Percentiles rank a stretch among this genome's conserved stretches.
Conservation (phyloP, 30 jellyfish, hydroid and myxozoan genomes). For the Cassiopea xamachana region DNA sequence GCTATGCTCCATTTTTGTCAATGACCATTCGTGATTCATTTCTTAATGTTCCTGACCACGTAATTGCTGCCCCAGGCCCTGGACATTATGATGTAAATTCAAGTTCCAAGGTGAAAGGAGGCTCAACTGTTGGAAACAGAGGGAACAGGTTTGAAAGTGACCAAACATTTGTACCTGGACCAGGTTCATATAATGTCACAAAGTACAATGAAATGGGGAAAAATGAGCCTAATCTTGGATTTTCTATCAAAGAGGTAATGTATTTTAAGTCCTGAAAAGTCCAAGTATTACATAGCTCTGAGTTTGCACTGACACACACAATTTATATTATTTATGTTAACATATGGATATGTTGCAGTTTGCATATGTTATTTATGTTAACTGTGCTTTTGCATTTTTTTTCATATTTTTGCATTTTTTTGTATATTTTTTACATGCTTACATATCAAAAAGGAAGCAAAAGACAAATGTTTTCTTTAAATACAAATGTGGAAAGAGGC, state of each 20-base stretch:
- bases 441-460: too few relatives aligned
- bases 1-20: slow-evolving; percentile 91
- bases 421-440: too few relatives aligned
- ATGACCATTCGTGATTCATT: slow-evolving; percentile 86
- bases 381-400: too few relatives aligned
- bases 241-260: slow-evolving; percentile 17
- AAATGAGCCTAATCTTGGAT: slow-evolving; percentile 16
- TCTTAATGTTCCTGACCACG: slow-evolving; percentile 73
- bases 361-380: too few relatives aligned
- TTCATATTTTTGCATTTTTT: too few relatives aligned
- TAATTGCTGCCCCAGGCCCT: slow-evolving; percentile 91
- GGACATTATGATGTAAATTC: slow-evolving; percentile 78
- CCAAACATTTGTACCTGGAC: slow-evolving; percentile 77
- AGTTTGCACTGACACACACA: too few relatives aligned
- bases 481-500: too few relatives aligned
- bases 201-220: slow-evolving; percentile 50
- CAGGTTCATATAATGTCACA: slow-evolving; percentile 82
- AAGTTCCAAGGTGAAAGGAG: slow-evolving; percentile 68
- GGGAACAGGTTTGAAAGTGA: slow-evolving; percentile 58
- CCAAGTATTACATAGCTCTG: too few relatives aligned
- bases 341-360: too few relatives aligned
- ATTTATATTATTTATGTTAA: too few relatives aligned
- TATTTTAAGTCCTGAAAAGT: background rate
- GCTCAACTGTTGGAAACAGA: slow-evolving; percentile 81
- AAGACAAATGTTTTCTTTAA: too few relatives aligned